phyloP scores from a whole-genome alignment of 1,140 invertebrate genomes.

The Wiebesia pumilae region DNA sequence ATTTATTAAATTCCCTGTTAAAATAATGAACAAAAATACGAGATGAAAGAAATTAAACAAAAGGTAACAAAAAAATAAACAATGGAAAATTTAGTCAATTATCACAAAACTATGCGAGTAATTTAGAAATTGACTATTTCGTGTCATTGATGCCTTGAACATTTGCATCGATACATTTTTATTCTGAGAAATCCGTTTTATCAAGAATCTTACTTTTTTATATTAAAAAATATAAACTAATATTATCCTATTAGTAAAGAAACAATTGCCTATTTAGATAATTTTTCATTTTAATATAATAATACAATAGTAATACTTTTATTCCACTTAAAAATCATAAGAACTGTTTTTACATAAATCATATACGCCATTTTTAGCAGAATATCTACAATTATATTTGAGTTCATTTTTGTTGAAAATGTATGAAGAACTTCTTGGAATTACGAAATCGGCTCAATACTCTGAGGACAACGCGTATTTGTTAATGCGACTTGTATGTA shows the following conservation, averaged over 20 bases:
- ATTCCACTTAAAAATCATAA: constrained; percentile 22
- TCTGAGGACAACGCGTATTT: constrained; percentile 47
- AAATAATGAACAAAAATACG: neutral
- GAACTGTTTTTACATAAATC: constrained; percentile 35
- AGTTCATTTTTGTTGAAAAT: constrained; percentile 34
- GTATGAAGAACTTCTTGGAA: constrained; percentile 19
- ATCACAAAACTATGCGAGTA: constrained; percentile 32
- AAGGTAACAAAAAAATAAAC: neutral
- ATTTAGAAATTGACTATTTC: constrained; percentile 35
- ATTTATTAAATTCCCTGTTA: neutral
- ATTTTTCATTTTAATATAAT: constrained; percentile 2
- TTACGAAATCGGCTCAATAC: constrained; percentile 38
- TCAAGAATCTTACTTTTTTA: neutral
- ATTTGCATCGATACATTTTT: constrained; percentile 30
- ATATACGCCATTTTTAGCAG: constrained; percentile 31
- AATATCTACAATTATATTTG: constrained; percentile 34
- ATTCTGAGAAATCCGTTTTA: constrained; percentile 14
- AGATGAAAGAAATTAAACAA: neutral
- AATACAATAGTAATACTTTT: constrained; percentile 1
- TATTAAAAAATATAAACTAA: constrained; percentile 10
- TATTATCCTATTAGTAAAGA: neutral
- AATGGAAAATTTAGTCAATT: constrained; percentile 53
- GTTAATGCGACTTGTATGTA: constrained; percentile 53
- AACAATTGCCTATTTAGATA: neutral
- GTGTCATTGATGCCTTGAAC: constrained; percentile 23